Base-by-base conservation (phyloP, 2,113 vertebrate species). In the Bambusicola thoracicus region DNA sequence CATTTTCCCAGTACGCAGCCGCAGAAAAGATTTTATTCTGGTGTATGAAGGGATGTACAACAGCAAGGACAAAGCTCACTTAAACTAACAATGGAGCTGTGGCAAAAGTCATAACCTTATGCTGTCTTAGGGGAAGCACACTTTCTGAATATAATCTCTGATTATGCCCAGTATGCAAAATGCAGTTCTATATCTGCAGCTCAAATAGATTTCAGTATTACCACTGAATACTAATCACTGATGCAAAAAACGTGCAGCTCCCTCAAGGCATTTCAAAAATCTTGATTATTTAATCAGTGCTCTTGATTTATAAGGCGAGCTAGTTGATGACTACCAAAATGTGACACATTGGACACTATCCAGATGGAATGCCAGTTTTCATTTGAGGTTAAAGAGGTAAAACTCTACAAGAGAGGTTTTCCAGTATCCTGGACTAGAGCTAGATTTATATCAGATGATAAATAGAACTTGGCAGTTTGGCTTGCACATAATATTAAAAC, bases 201-300 rank as follows among this genome's bases (percentile, higher is more conserved):
- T 95, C 90, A 83, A 95, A 97, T 89, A 95, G 88, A 96, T 96
- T 96, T 92, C 88, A 85, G 38, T 72, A 92, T 92, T 96, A 73
- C 92, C 81, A 89, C 94, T 93, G 95, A 97, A 96, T 92, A 94
- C 96, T 96, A 96, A 98, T 98, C 97, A 97, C 92, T 51, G 56
- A 98, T 98, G 97, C 97, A 97, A 97, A 97, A 91, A 96, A 90
- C 51, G 43, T 96, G 88, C 69, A 56, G 91, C 89, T 98, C 97
- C 97, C 97, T 97, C 94, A 97, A 97, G 96, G 86, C 97, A 96
- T 97, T 97, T 98, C 97, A 98, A 97, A 97, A 98, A 97, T 97
- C 97, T 96, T 98, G 97, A 98, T 98, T 98, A 97, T 98, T 98
- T 98, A 98, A 98, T 98, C 98, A 98, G 96, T 96, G 96, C 97